Percentiles rank a stretch among this genome's conserved stretches.
Conservation (phyloP, 2,888 invertebrate genomes). For the Herminia tarsipennalis region DNA sequence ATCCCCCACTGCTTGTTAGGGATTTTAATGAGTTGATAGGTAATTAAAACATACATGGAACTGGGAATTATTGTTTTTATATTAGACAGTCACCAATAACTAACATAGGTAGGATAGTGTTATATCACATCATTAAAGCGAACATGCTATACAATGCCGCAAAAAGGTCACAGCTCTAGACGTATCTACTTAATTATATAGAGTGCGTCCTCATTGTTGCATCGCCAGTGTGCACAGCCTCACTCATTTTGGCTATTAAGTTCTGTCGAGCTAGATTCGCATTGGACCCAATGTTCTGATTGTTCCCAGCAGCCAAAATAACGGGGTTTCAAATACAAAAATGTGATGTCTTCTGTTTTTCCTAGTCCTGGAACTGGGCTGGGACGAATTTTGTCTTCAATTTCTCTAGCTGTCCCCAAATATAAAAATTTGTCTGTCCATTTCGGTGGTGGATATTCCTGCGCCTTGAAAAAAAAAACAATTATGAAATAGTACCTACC, state of each 20-base stretch:
- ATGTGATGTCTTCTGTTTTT: conserved; percentile 57
- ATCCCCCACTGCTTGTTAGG: too few species aligned
- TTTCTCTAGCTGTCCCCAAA: conserved; percentile 76
- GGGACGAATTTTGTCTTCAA: conserved; percentile 58
- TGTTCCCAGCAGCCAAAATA: conserved; percentile 63
- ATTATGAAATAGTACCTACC: background rate
- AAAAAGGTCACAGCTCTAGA: too few species aligned
- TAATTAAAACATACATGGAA: too few species aligned
- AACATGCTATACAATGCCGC: too few species aligned
- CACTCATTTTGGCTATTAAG: conserved; percentile 9
- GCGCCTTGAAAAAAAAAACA: background rate
- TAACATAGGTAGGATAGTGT: too few species aligned
- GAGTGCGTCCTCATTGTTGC: too few species aligned
- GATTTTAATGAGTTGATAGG: too few species aligned
- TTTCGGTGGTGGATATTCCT: conserved; percentile 17
- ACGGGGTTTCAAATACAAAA: conserved; percentile 60
- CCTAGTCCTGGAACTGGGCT: conserved; percentile 61
- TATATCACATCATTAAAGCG: too few species aligned
- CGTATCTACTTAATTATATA: too few species aligned
- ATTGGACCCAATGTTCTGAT: conserved; percentile 66
- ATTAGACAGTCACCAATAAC: too few species aligned
- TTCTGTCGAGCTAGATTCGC: conserved; percentile 44
- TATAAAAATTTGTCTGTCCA: conserved; percentile 86
- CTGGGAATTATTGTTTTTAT: too few species aligned
- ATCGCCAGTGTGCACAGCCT: background rate